Conservation (phyloP, 2,888 invertebrate species). For the Smittia aterrima region DNA sequence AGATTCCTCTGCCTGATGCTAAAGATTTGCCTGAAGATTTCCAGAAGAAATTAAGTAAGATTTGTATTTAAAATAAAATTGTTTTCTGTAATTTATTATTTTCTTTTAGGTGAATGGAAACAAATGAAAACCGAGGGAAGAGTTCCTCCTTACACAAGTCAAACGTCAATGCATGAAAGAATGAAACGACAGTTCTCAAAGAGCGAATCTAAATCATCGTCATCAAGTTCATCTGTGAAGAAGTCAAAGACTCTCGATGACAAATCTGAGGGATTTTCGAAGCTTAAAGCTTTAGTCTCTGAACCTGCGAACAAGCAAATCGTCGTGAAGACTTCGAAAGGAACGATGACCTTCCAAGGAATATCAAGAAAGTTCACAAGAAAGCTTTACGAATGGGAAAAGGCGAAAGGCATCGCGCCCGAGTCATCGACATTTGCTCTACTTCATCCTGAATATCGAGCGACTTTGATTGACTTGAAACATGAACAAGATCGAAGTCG, state of each 20-base stretch:
- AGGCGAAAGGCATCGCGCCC: conserved; percentile 80
- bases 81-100: neutral
- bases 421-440: conserved; percentile 82
- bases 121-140: conserved; percentile 62
- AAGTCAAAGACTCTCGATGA: conserved; percentile 23
- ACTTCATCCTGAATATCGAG: conserved; percentile 60
- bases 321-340: conserved; percentile 76
- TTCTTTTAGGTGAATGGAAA: conserved; percentile 71
- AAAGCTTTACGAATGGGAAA: conserved; percentile 89
- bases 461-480: conserved; percentile 48
- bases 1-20: conserved; percentile 60
- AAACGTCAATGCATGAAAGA: conserved; percentile 28
- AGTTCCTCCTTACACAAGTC: conserved; percentile 19
- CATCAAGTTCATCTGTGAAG: conserved; percentile 4
- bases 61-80: neutral
- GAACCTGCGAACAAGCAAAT: conserved; percentile 66
- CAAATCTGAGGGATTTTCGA: conserved; percentile 46
- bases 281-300: conserved; percentile 57
- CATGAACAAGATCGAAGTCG: neutral
- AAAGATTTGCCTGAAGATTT: conserved; percentile 78
- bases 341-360: conserved; percentile 79
- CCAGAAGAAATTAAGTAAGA: conserved; percentile 69
- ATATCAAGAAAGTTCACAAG: conserved; percentile 87
- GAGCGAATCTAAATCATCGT: conserved; percentile 18
- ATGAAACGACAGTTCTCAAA: conserved; percentile 39